These are phyloP conservation scores for Temnothorax unifasciatus DNA, from an alignment of 2,888 invertebrate species.

Conservation along the genomic window DNA sequence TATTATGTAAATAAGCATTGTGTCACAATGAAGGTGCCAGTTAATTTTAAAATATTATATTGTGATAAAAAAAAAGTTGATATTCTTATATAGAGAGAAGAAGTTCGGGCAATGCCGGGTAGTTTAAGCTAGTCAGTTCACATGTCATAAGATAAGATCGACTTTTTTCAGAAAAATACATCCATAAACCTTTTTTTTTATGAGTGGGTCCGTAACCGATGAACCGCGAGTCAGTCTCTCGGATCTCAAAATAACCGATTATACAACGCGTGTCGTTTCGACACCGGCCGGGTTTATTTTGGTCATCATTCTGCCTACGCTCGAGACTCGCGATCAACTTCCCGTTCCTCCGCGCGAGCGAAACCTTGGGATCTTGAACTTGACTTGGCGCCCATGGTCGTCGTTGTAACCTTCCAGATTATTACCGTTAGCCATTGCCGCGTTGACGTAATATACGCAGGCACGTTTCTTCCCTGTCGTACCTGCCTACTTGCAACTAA, in stretches of 20 bases:
- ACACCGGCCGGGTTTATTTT: conserved; percentile 60
- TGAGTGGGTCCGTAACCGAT: too few species aligned
- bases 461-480: conserved; percentile 53
- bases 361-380: conserved; percentile 70
- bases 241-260: conserved; percentile 6
- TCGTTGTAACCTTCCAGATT: conserved; percentile 65
- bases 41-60: too few species aligned
- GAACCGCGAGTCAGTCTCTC: background rate
- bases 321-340: conserved; percentile 11
- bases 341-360: conserved; percentile 44
- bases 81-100: too few species aligned
- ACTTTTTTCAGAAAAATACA: background rate
- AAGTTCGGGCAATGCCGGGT: too few species aligned
- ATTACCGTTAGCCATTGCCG: conserved; percentile 73
- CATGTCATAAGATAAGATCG: background rate
- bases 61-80: too few species aligned
- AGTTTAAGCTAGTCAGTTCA: too few species aligned
- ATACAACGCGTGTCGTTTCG: conserved; percentile 26
- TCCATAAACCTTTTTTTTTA: too few species aligned
- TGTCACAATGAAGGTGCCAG: too few species aligned
- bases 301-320: conserved; percentile 61
- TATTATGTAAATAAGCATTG: too few species aligned
- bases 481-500: conserved; percentile 55
- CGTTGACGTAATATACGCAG: conserved; percentile 64
- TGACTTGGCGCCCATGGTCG: conserved; percentile 58